Base-by-base conservation (phyloP, 2,113 vertebrate genomes). In the Archilochus colubris region DNA sequence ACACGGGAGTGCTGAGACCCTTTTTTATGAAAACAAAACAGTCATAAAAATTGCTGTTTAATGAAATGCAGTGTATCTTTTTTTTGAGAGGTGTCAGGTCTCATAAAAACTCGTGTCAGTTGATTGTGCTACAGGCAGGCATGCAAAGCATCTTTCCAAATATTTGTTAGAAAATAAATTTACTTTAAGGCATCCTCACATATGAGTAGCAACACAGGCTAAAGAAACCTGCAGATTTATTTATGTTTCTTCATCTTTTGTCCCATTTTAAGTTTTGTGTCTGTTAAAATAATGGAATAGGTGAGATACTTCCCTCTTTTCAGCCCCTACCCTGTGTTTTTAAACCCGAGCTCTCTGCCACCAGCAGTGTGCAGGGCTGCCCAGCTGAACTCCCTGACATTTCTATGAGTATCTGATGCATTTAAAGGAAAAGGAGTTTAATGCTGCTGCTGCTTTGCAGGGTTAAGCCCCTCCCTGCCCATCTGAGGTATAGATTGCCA, bases 321-420 rank as follows among this genome's bases (percentile, higher is more conserved):
- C 70, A 70, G 30, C 17, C 55, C n/a, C n/a, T 38, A 2, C 50
- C n/a, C 46, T 25, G 9, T 12, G 0, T 63, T 61, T 13, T 43
- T 50, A 8, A 31, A 40, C 0, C 38, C 28, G 12, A 19, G 36
- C 50, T 2, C 40, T 15, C 69, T 33, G 16, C 62, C 14, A 0
- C 5, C 12, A 20, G 38, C 7, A 46, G 58, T 24, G 1, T 3
- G 18, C 33, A 30, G 69, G 23, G 3, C 38, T 14, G 4, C 2
- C 46, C 3, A 5, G 3, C 69, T 23, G 54, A 31, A 14, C 25
- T 44, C 12, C 4, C 54, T 54, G 31, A 50, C 13, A 0, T 44
- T 55, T 33, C 66, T 33, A 3, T 46, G 70, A 27, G n/a, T 30
- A 11, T 31, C 63, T 4, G 19, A 30, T 25, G 10, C 4, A 1